Conservation (phyloP, 2,888 invertebrate species). For the Plebejus anna region DNA sequence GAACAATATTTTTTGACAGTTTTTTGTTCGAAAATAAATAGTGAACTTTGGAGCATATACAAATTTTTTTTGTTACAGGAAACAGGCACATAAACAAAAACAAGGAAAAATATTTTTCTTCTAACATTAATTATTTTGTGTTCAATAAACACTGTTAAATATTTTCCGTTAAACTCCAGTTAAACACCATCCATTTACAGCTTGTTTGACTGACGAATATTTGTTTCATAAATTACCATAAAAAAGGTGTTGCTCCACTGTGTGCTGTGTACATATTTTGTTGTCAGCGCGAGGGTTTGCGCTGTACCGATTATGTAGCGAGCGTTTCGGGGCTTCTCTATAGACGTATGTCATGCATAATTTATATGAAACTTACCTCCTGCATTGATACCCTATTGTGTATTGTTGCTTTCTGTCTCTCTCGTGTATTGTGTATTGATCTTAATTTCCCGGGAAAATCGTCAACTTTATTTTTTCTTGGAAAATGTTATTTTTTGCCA, state of each 20-base stretch:
- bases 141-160: background rate
- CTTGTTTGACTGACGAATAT: conserved; percentile 18
- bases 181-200: background rate
- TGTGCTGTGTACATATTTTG: conserved; percentile 17
- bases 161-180: background rate
- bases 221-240: conserved; percentile 25
- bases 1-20: background rate
- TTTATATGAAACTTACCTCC: conserved; percentile 5
- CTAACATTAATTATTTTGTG: background rate
- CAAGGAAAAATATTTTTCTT: background rate
- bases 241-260: background rate
- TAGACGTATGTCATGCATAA: conserved; percentile 24
- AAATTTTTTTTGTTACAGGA: too few species aligned
- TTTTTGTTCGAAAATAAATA: too few species aligned
- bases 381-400: conserved; percentile 14
- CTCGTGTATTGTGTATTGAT: background rate
- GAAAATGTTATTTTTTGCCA: background rate
- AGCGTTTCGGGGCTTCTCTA: conserved; percentile 18
- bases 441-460: background rate
- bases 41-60: too few species aligned
- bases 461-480: background rate
- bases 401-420: background rate
- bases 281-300: conserved; percentile 6
- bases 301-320: conserved; percentile 15
- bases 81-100: background rate